Conservation (phyloP, 1,140 invertebrate genomes). For the Macrostomum lignano region DNA sequence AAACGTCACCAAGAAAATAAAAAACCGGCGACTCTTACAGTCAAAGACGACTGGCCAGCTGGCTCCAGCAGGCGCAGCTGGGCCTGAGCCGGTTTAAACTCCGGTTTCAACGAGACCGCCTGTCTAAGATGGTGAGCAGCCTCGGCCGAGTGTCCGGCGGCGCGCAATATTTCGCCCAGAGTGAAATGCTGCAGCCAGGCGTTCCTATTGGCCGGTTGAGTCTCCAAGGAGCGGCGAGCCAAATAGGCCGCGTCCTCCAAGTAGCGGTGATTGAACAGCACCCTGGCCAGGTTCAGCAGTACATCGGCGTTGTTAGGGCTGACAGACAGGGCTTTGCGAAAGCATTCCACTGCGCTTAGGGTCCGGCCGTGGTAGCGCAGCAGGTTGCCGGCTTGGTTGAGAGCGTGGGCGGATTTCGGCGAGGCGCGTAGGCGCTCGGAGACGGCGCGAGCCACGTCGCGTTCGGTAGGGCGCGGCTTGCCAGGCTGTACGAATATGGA, state of each 20-base stretch:
- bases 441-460: too few relatives aligned
- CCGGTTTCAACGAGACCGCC: too few relatives aligned
- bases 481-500: too few relatives aligned
- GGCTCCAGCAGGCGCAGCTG: too few relatives aligned
- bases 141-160: conserved; percentile 58
- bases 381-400: conserved; percentile 63
- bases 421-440: too few relatives aligned
- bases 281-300: conserved; percentile 48
- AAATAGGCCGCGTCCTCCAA: conserved; percentile 58
- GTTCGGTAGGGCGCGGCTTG: too few relatives aligned
- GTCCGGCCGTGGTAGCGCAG: conserved; percentile 45
- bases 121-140: too few relatives aligned
- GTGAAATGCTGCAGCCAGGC: conserved; percentile 67
- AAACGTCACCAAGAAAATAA: too few relatives aligned
- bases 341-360: conserved; percentile 53
- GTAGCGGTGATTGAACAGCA: conserved; percentile 52
- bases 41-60: too few relatives aligned
- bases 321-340: conserved; percentile 47
- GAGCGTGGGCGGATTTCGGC: conserved; percentile 52
- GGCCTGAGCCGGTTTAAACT: too few relatives aligned
- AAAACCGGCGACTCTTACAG: too few relatives aligned
- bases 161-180: conserved; percentile 35
- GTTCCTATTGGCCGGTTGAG: conserved; percentile 47
- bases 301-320: conserved; percentile 55
- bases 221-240: conserved; percentile 39